Evolutionary conservation across 2,797 vertebrate species (phyloP).

Genomic region (Tapirus indicus): DNA sequence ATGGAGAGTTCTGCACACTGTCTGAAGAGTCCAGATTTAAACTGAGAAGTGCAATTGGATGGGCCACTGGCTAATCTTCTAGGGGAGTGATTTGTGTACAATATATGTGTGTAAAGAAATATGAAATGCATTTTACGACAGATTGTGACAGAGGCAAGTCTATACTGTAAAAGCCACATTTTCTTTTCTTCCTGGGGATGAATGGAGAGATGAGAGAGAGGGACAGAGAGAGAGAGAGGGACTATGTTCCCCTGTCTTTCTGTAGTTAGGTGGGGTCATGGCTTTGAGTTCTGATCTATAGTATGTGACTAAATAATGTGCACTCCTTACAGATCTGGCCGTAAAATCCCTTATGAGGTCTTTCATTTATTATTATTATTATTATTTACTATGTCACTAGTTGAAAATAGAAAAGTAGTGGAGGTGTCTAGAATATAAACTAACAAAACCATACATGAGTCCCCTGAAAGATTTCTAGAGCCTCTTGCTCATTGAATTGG

Average conservation of each 20-base stretch:
- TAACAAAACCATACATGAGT: background rate
- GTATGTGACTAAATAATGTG: background rate
- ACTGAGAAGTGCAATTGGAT: background rate
- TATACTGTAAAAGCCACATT: background rate
- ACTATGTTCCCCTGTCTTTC: background rate
- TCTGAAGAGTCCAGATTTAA: background rate
- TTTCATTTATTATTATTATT: background rate
- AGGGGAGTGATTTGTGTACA: too few relatives aligned
- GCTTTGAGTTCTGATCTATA: background rate
- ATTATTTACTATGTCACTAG: background rate
- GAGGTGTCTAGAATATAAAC: background rate
- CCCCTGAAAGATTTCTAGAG: background rate
- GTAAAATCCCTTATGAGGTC: background rate
- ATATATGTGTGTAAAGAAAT: background rate
- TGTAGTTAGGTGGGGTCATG: background rate
- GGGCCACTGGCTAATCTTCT: background rate
- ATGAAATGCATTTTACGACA: background rate
- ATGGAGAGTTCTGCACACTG: background rate
- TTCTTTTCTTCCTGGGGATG: background rate
- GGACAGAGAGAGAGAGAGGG: too few relatives aligned
- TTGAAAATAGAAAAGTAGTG: background rate
- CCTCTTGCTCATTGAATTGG: background rate
- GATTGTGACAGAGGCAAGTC: background rate
- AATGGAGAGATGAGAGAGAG: background rate
- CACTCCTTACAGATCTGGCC: background rate